phyloP scores from a whole-genome alignment of 1,140 invertebrate genomes.

The Aculops lycopersici region DNA sequence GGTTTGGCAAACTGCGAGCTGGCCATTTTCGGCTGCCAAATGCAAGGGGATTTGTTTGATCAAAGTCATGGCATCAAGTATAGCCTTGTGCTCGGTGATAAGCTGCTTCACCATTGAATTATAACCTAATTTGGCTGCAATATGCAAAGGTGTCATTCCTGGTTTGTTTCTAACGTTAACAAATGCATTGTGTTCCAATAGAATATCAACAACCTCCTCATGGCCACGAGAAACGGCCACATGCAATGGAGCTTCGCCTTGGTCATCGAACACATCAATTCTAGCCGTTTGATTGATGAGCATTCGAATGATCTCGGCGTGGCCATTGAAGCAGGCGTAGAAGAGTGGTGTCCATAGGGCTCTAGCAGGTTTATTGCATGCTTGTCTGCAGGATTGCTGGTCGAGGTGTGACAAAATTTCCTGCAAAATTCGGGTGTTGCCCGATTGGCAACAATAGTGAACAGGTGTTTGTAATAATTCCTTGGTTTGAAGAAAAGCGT shows the following conservation, averaged over 20 bases:
- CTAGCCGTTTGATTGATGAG: slow-evolving; percentile 40
- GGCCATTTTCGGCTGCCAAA: slow-evolving; percentile 48
- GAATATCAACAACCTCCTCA: slow-evolving; percentile 8
- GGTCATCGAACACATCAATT: slow-evolving; percentile 15
- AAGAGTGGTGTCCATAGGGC: slow-evolving; percentile 69
- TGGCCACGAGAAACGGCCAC: slow-evolving; percentile 14
- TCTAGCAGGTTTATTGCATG: slow-evolving; percentile 59
- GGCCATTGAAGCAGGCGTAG: slow-evolving; percentile 36
- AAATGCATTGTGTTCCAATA: slow-evolving; percentile 9
- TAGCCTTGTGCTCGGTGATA: slow-evolving; percentile 67
- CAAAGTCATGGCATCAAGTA: slow-evolving; percentile 71
- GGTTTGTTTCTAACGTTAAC: slow-evolving; percentile 1
- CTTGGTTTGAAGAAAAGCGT: slow-evolving; percentile 40
- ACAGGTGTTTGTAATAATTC: slow-evolving; percentile 43
- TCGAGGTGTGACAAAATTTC: slow-evolving; percentile 72
- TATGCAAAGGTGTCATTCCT: slow-evolving; percentile 5
- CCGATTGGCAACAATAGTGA: slow-evolving; percentile 68
- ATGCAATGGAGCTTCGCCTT: slow-evolving; percentile 11
- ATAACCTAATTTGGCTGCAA: slow-evolving; percentile 56
- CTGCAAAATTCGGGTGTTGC: slow-evolving; percentile 68
- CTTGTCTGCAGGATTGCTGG: slow-evolving; percentile 27
- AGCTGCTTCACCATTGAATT: slow-evolving; percentile 53
- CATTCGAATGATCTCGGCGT: slow-evolving; percentile 23
- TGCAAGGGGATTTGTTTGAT: slow-evolving; percentile 24
- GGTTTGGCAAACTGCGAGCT: slow-evolving; percentile 68